Evolutionary conservation across 2,113 vertebrate genomes (phyloP), one percentile per base, ranked within the genome.

Genomic region (Panurus biarmicus): DNA sequence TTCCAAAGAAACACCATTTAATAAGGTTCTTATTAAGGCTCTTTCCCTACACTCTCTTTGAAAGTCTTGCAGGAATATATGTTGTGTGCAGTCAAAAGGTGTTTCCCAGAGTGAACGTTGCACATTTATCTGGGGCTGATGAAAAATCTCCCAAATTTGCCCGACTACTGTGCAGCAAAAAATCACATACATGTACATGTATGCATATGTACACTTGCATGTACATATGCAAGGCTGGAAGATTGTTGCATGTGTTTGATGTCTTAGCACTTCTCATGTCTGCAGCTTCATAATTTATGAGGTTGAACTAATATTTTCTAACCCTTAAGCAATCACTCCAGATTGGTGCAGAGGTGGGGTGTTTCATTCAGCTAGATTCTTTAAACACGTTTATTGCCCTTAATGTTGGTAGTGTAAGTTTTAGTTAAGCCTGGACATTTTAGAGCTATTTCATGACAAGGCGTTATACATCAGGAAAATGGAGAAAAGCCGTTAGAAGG

Each of bases 161-260:
- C 25, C 0, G 0, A 19, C 5, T 51, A 10, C 11, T 51, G 75
- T 53, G 28, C 25, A 89, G 44, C 9, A 1, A 4, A 61, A 62
- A 61, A 58, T 42, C 15, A n/a, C 8, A 23, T 36, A 72, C 8
- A 5, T 6, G 18, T 7, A 20, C 12, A 2, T 9, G 9, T 35
- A 62, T 19, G 7, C 31, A 17, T 6, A 29, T 13, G 21, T 42
- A 42, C 31, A 42, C 18, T 20, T 35, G 36, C 44, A 44, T 1
- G 0, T 10, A 31, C 25, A 31, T 31, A 15, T 33, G 11, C 23
- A 80, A 67, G 19, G 8, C 48, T 85, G 28, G 11, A 81, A 40
- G 36, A 56, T 7, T n/a, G 5, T 23, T 67, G 22, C 24, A 19
- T n/a, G 23, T 35, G 12, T 58, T 79, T 64, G 18, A 35, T 45